phyloP scores from a whole-genome alignment of 2,797 vertebrate genomes.

The Pipistrellus pygmaeus region DNA sequence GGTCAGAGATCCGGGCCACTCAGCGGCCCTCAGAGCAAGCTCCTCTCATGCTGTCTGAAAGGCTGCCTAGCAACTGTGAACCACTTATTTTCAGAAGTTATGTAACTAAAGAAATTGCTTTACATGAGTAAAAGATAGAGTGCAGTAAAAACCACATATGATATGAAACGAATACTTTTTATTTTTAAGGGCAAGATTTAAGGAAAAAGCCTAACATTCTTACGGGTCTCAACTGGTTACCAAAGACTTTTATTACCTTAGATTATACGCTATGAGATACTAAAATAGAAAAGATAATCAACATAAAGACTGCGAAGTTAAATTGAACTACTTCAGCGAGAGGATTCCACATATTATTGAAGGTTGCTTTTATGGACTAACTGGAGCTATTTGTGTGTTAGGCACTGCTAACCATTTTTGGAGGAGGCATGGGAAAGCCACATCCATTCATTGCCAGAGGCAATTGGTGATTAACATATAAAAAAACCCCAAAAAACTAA shows the following conservation, averaged over 20 bases:
- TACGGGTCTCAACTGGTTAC: neutral
- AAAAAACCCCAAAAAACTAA: neutral
- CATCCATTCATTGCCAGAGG: neutral
- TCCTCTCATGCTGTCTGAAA: neutral
- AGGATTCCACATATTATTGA: neutral
- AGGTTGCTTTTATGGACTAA: neutral
- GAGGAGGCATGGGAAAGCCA: neutral
- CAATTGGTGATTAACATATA: conserved; percentile 24
- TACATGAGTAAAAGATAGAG: neutral
- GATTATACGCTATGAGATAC: neutral
- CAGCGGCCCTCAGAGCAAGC: neutral
- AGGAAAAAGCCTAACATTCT: neutral
- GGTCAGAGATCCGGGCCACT: neutral
- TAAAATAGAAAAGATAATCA: neutral
- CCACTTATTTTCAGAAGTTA: neutral
- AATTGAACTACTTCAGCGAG: neutral
- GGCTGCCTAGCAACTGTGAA: neutral
- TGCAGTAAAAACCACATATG: neutral
- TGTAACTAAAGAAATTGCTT: neutral
- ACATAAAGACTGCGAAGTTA: neutral
- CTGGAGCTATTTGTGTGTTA: neutral
- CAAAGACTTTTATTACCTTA: neutral
- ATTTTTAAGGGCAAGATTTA: neutral
- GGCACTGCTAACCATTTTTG: neutral
- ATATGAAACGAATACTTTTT: neutral